Evolutionary conservation across 2,797 vertebrate species (phyloP).

Genomic region (Etheostoma perlongum): DNA sequence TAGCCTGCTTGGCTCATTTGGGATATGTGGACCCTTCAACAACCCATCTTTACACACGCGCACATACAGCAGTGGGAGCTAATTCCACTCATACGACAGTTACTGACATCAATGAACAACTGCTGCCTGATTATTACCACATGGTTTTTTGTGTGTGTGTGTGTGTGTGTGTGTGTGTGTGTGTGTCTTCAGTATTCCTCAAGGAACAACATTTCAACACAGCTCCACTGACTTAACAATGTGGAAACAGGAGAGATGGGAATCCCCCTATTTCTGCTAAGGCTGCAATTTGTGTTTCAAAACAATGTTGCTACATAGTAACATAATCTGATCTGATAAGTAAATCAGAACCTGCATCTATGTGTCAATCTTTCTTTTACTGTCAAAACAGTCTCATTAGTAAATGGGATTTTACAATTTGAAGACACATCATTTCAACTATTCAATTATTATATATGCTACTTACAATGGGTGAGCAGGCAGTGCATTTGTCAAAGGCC

Average conservation of each 20-base stretch:
- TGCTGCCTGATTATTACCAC: constrained; percentile 81
- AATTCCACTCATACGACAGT: constrained; percentile 78
- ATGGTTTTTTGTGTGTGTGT: constrained; percentile 63
- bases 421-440: background rate
- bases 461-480: constrained; percentile 96
- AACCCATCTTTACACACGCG: constrained; percentile 38
- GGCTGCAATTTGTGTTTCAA: constrained; percentile 64
- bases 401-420: background rate
- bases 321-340: constrained; percentile 35
- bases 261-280: constrained; percentile 68
- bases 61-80: constrained; percentile 65
- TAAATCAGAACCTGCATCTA: constrained; percentile 19
- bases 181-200: constrained; percentile 60
- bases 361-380: background rate
- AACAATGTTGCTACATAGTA: constrained; percentile 46
- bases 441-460: background rate
- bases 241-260: constrained; percentile 60
- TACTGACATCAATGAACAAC: constrained; percentile 83
- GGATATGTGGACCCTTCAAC: constrained; percentile 64
- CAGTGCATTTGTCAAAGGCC: constrained; percentile 98
- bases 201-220: constrained; percentile 74
- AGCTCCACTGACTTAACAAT: constrained; percentile 58
- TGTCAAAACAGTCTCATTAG: background rate
- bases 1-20: constrained; percentile 56
- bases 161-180: constrained; percentile 39